These are phyloP conservation scores for Cryptus viduatorius DNA, from an alignment of 2,888 invertebrate genomes.

Conservation along the genomic window DNA sequence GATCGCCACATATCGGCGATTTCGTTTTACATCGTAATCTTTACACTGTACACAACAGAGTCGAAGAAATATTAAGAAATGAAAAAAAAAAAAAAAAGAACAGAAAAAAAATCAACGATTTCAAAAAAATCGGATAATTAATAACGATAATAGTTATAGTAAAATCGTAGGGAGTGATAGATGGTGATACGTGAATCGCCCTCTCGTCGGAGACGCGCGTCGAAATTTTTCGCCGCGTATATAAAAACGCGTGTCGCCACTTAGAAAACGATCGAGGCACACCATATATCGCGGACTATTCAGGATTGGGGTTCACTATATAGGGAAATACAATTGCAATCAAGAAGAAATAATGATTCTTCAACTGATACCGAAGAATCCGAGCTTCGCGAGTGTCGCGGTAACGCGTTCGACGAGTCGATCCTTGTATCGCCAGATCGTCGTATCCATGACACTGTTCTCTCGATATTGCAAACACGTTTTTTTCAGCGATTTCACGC, in stretches of 20 bases:
- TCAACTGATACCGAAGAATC: slow-evolving; percentile 88
- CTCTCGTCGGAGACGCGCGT: slow-evolving; percentile 70
- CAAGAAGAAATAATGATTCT: slow-evolving; percentile 20
- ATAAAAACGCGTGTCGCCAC: slow-evolving; percentile 43
- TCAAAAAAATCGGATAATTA: not conserved
- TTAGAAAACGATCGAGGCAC: slow-evolving; percentile 82
- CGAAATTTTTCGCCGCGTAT: slow-evolving; percentile 42
- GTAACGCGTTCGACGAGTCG: slow-evolving; percentile 90
- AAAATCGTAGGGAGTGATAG: slow-evolving; percentile 60
- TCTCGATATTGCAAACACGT: slow-evolving; percentile 93
- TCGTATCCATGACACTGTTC: slow-evolving; percentile 93
- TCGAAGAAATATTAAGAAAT: not conserved
- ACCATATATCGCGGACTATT: slow-evolving; percentile 75
- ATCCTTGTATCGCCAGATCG: slow-evolving; percentile 95
- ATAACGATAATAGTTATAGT: not conserved
- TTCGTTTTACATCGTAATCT: not conserved
- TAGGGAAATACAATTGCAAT: not conserved
- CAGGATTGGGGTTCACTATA: not conserved
- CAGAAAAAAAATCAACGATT: too few relatives aligned
- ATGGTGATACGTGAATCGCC: slow-evolving; percentile 83
- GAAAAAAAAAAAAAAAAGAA: too few relatives aligned
- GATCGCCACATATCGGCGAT: not conserved
- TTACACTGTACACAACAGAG: not conserved
- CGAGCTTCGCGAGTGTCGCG: slow-evolving; percentile 90
- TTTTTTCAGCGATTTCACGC: slow-evolving; percentile 94